Evolutionary conservation across 1,140 invertebrate genomes (phyloP), one percentile per base, ranked within the genome.

Genomic region (Drosophila rhopaloa): DNA sequence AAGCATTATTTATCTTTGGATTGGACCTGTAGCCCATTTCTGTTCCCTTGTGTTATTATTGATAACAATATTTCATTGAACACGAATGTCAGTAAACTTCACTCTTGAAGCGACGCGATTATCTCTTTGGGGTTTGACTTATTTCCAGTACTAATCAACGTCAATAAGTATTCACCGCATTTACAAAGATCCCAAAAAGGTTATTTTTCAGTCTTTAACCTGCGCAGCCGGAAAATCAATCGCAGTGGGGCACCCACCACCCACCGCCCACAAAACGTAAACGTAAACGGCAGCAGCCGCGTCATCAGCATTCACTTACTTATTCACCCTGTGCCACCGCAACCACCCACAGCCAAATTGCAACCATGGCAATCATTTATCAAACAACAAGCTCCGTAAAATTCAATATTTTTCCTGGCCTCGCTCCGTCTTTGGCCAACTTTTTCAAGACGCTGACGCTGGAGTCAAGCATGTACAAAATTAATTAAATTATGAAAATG

Each of bases 401-500:
- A 86, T 79, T 86, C 82, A 88, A 86, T 86, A 88, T 86, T 86
- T 86, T 82, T 72, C 58, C 68, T 9, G 51, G 37, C 41, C 46
- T 19, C 40, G 32, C 47, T 63, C 35, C 50, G 58, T 47, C 48
- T 44, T 38, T 10, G 6, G 14, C 32, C 16, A n/a, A 35, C 41
- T 50, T 29, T 53, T 50, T 55, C 55, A 81, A 82, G 74, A 79
- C 81, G 73, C 70, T 68, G 1, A 8, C 29, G 29, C 29, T 32
- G 29, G 53, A 53, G 58, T 55, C 56, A 60, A 81, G 62, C 61
- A 76, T 67, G 68, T 59, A 66, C 78, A 85, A 86, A 86, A 86
- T 82, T 85, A 85, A 86, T 86, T 86, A 86, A 86, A 88, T 86
- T 86, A 88, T 86, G 75, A 86, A 86, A 86, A 82, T 79, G 81